These are phyloP conservation scores for Poecile atricapillus DNA, from an alignment of 2,113 vertebrate genomes.

Conservation along the genomic window DNA sequence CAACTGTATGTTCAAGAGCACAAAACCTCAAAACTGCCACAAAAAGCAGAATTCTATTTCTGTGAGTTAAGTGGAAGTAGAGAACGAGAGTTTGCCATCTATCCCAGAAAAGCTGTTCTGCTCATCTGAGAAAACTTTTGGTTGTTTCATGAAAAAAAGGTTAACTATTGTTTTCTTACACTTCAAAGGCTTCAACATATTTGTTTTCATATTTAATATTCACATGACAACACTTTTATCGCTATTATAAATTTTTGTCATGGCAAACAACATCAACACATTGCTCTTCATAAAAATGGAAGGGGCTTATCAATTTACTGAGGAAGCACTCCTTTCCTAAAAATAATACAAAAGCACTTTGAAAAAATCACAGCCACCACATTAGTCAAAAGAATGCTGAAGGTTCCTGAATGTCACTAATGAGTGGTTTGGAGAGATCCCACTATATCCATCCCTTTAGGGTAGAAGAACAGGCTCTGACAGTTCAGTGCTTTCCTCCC, in stretches of 20 bases:
- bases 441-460: neutral
- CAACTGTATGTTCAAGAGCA: neutral
- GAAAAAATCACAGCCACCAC: neutral
- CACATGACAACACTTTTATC: neutral
- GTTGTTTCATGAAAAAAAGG: neutral
- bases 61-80: neutral
- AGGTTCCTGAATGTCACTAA: neutral
- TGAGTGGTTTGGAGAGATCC: neutral
- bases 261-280: neutral
- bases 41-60: neutral
- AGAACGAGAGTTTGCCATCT: neutral
- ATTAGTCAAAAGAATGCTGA: neutral
- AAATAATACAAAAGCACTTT: neutral
- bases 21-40: neutral
- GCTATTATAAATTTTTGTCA: neutral
- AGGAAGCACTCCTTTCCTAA: slow-evolving; percentile 6
- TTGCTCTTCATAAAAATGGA: neutral
- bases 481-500: neutral
- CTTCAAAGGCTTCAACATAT: slow-evolving; percentile 23
- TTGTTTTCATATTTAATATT: slow-evolving; percentile 27
- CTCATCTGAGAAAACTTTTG: neutral
- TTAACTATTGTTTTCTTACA: slow-evolving; percentile 21
- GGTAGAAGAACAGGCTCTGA: neutral
- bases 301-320: neutral
- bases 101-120: neutral